Conservation (phyloP, 2,888 invertebrate genomes). For the Mamestra brassicae region DNA sequence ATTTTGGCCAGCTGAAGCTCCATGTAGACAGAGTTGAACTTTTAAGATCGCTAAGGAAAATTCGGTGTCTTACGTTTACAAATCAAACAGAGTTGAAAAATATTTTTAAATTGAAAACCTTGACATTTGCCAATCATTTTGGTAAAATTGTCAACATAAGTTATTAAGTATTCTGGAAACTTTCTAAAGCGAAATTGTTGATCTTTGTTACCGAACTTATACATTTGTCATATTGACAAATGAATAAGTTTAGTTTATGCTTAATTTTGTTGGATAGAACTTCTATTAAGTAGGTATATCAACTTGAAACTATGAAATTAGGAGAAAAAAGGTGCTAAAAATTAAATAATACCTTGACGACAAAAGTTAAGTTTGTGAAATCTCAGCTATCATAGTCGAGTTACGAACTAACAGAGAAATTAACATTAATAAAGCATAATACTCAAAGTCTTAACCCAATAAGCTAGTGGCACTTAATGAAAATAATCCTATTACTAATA, state of each 20-base stretch:
- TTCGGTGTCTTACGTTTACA: too few species aligned
- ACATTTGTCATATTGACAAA: not conserved
- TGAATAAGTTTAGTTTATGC: too few species aligned
- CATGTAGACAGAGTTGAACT: not conserved
- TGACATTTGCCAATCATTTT: too few species aligned
- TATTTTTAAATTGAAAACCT: too few species aligned
- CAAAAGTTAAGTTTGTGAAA: not conserved
- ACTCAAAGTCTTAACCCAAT: not conserved
- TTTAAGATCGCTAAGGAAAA: too few species aligned
- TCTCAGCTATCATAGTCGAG: not conserved
- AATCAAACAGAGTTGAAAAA: too few species aligned
- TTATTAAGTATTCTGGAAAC: not conserved
- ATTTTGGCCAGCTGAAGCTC: constrained; percentile 43
- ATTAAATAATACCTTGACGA: not conserved
- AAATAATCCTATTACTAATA: not conserved
- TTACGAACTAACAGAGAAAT: not conserved
- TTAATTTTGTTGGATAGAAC: too few species aligned
- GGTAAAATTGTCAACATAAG: too few species aligned
- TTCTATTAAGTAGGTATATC: not conserved
- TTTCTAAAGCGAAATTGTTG: not conserved
- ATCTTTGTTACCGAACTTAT: not conserved
- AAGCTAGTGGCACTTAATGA: not conserved
- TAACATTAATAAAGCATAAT: constrained; percentile 3
- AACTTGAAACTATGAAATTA: not conserved
- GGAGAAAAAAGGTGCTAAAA: not conserved